Evolutionary conservation across 2,113 vertebrate genomes (phyloP).

Genomic region (Prochilodus magdalenae): DNA sequence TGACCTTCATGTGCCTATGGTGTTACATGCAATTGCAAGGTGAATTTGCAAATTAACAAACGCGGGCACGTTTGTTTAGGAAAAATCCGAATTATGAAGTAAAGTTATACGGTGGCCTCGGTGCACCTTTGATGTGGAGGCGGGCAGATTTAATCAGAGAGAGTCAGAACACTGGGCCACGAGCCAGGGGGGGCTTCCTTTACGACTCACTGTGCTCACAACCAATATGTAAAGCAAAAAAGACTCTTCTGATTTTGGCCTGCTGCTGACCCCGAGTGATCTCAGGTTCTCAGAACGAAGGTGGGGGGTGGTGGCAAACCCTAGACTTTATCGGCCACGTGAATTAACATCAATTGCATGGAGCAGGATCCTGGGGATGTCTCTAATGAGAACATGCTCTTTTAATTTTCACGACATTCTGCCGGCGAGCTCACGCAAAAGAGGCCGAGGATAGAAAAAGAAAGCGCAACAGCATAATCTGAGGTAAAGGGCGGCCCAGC

Average conservation of each 20-base stretch:
- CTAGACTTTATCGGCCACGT: slow-evolving; percentile 63
- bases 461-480: slow-evolving; percentile 33
- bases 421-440: slow-evolving; percentile 53
- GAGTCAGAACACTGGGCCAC: slow-evolving; percentile 26
- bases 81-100: slow-evolving; percentile 53
- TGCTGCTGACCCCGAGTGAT: slow-evolving; percentile 73
- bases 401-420: slow-evolving; percentile 69
- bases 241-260: slow-evolving; percentile 67
- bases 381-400: slow-evolving; percentile 70
- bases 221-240: slow-evolving; percentile 52
- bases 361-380: slow-evolving; percentile 60
- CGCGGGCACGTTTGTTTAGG: slow-evolving; percentile 50
- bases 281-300: slow-evolving; percentile 72
- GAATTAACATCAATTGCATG: slow-evolving; percentile 73
- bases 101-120: slow-evolving; percentile 41
- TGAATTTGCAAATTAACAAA: slow-evolving; percentile 57
- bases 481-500: slow-evolving; percentile 30
- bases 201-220: slow-evolving; percentile 63
- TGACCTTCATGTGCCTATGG: slow-evolving; percentile 39
- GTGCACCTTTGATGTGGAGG: slow-evolving; percentile 36
- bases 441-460: slow-evolving; percentile 23
- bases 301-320: slow-evolving; percentile 63
- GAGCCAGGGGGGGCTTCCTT: slow-evolving; percentile 17
- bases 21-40: slow-evolving; percentile 55
- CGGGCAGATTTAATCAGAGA: slow-evolving; percentile 53